These are phyloP conservation scores for Xenopus tropicalis DNA, from an alignment of 2,113 vertebrate species.

Conservation along the genomic window UCB_Xtro_10.0 CM004448.2:127111001-127111500, in stretches of 20 bases:
- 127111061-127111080: background rate
- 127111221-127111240: slow-evolving; percentile 5
- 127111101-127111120: slow-evolving; percentile 12
- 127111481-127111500: too few relatives aligned
- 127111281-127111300: background rate
- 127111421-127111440: background rate
- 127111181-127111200: slow-evolving; percentile 14
- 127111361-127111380: background rate
- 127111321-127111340: background rate
- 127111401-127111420: background rate
- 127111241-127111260: background rate
- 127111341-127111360: background rate
- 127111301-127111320: background rate
- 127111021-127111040: too few relatives aligned
- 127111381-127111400: background rate
- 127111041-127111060: background rate
- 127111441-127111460: background rate
- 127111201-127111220: background rate
- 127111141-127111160: slow-evolving; percentile 17
- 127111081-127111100: background rate
- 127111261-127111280: background rate
- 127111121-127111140: slow-evolving; percentile 5
- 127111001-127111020: too few relatives aligned
- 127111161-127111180: slow-evolving; percentile 18
- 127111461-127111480: background rate